Evolutionary conservation across 2,888 invertebrate genomes (phyloP).

Genomic region (Crossocerus cetratus): DNA sequence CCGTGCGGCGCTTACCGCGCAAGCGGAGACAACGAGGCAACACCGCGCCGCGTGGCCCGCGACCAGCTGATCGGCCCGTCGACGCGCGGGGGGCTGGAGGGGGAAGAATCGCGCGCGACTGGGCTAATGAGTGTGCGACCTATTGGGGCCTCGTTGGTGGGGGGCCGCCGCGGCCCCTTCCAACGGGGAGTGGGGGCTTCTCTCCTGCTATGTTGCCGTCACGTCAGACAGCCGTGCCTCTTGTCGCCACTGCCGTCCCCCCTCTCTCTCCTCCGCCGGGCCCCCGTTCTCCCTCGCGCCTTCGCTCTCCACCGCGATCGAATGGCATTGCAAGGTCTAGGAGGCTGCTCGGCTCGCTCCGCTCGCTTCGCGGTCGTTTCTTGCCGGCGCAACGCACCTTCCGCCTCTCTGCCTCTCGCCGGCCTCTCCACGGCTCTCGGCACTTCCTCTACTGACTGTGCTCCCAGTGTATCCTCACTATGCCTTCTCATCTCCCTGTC

Average conservation of each 20-base stretch:
- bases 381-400: slow-evolving; percentile 6
- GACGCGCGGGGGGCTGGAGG: slow-evolving; percentile 80
- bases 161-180: slow-evolving; percentile 34
- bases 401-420: not conserved
- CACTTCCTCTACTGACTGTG: not conserved
- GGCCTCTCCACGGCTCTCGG: not conserved
- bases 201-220: slow-evolving; percentile 81
- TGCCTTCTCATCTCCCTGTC: not conserved
- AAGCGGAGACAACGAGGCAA: slow-evolving; percentile 65
- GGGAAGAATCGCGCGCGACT: slow-evolving; percentile 72
- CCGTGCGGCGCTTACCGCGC: slow-evolving; percentile 49
- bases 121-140: slow-evolving; percentile 76
- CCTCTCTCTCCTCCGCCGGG: not conserved
- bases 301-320: slow-evolving; percentile 50
- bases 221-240: slow-evolving; percentile 69
- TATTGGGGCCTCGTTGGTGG: slow-evolving; percentile 65
- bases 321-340: slow-evolving; percentile 74
- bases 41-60: slow-evolving; percentile 76
- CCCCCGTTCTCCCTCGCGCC: not conserved
- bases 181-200: slow-evolving; percentile 37
- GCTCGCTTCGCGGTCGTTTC: slow-evolving; percentile 61
- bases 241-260: slow-evolving; percentile 58
- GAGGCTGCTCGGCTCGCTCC: slow-evolving; percentile 71
- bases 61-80: slow-evolving; percentile 82
- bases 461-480: not conserved